Percentiles rank a stretch among this genome's conserved stretches.
Conservation (phyloP, 2,113 vertebrate species). For the Leiothrix lutea region DNA sequence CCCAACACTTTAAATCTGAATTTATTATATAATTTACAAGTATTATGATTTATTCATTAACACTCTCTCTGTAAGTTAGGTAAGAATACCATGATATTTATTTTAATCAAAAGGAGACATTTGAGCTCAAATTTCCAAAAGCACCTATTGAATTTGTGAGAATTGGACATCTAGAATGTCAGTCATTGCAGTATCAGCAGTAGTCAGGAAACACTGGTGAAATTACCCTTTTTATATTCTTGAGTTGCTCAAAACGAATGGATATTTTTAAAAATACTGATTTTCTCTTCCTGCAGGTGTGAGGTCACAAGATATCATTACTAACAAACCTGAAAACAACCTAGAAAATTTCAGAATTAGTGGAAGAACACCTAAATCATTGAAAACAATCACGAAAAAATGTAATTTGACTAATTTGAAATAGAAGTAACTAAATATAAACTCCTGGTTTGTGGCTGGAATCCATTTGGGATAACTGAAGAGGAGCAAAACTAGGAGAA, state of each 20-base stretch:
- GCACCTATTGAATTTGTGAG: neutral
- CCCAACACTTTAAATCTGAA: neutral
- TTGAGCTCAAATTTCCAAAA: neutral
- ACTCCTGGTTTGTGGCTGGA: neutral
- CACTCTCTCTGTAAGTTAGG: neutral
- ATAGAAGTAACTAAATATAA: neutral
- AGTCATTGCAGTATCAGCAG: neutral
- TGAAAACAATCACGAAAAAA: neutral
- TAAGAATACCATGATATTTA: neutral
- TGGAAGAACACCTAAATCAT: neutral
- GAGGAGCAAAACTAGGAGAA: neutral
- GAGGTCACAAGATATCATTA: neutral
- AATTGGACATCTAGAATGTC: neutral
- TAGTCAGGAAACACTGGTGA: neutral
- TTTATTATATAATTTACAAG: neutral
- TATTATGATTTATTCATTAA: neutral
- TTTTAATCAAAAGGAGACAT: neutral
- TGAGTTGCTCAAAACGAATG: neutral
- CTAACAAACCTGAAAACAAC: neutral
- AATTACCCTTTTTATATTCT: neutral
- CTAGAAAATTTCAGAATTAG: neutral
- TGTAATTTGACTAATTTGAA: neutral
- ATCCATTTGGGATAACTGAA: neutral
- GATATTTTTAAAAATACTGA: neutral
- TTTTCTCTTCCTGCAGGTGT: neutral